Conservation (phyloP, 2,888 invertebrate genomes). For the Mermis nigrescens region DNA sequence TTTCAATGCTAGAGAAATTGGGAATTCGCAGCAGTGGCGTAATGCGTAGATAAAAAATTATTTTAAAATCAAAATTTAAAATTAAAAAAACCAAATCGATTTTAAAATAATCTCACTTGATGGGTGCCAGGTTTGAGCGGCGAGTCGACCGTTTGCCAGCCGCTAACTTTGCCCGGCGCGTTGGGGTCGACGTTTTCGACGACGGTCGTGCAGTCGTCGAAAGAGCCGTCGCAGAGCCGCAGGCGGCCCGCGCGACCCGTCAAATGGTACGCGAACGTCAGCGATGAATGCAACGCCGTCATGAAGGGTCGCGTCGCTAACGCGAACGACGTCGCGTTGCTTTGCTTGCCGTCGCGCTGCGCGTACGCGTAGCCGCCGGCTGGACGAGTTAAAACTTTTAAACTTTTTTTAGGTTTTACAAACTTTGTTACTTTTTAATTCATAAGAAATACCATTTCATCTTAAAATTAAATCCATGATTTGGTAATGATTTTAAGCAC, state of each 20-base stretch:
- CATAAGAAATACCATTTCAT: no score
- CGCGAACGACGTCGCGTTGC: not conserved
- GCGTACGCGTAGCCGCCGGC: conserved; percentile 1
- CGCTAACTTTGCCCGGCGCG: not conserved
- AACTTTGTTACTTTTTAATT: no score
- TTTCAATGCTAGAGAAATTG: no score
- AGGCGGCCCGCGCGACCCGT: not conserved
- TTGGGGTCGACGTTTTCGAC: not conserved
- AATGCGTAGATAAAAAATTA: no score
- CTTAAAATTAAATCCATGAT: no score
- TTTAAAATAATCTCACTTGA: no score
- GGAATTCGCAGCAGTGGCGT: no score
- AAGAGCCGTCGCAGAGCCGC: not conserved
- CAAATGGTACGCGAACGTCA: not conserved
- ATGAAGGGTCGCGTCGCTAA: not conserved
- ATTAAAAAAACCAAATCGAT: no score
- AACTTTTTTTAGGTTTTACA: no score
- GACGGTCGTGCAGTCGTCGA: not conserved
- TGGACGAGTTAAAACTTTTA: no score
- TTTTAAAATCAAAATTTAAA: no score
- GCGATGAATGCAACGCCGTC: not conserved
- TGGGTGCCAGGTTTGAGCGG: not conserved
- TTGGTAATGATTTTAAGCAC: no score
- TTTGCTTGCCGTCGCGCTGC: not conserved
- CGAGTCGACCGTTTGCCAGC: not conserved